These are phyloP conservation scores for Aegotheles bennettii DNA, from an alignment of 2,113 vertebrate genomes.

Conservation along the genomic window DNA sequence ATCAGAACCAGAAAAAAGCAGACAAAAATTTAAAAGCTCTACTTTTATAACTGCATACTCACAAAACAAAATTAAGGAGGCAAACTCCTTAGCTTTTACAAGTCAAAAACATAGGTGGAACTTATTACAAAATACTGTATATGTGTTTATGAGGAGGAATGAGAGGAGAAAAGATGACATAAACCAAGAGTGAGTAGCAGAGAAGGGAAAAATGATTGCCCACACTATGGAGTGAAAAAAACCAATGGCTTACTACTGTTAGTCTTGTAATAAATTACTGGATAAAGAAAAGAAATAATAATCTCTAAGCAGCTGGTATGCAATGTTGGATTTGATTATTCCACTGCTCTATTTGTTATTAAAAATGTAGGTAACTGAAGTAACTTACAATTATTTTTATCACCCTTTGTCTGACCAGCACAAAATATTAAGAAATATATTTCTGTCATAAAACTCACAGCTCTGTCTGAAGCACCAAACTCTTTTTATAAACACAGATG, in stretches of 20 bases:
- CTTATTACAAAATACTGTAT: not conserved
- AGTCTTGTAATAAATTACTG: slow-evolving; percentile 4
- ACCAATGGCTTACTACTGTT: not conserved
- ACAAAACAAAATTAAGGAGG: not conserved
- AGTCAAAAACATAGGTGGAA: not conserved
- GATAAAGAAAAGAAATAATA: slow-evolving; percentile 3
- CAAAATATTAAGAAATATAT: not conserved
- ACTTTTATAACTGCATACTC: not conserved
- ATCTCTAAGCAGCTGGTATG: not conserved
- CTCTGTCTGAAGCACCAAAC: not conserved
- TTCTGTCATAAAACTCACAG: not conserved
- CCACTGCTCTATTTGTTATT: not conserved
- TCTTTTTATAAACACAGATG: not conserved
- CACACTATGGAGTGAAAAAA: not conserved
- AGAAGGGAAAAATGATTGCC: not conserved
- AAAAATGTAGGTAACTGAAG: not conserved
- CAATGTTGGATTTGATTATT: not conserved
- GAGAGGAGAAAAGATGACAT: not conserved
- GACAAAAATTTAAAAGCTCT: not conserved
- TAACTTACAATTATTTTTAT: not conserved
- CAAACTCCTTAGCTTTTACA: not conserved
- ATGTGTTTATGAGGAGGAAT: not conserved
- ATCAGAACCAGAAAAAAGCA: slow-evolving; percentile 2
- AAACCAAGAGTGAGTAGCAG: not conserved
- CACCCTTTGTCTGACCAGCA: not conserved